These are phyloP conservation scores for Pollicipes pollicipes DNA, from an alignment of 1,140 invertebrate genomes.

Conservation along the genomic window DNA sequence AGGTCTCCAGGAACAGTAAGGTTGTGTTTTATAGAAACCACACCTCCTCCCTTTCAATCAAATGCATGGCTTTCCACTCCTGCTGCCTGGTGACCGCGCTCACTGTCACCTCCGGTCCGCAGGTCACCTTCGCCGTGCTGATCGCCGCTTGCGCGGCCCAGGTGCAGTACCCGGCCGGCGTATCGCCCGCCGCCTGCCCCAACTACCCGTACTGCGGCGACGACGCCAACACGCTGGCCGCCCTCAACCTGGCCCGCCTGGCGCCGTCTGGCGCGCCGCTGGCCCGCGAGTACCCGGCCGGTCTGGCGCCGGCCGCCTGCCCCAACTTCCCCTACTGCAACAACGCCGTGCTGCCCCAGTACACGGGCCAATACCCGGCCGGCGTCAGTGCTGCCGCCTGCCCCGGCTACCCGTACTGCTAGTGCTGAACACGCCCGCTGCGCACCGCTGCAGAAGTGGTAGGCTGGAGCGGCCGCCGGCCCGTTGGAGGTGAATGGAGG, in stretches of 20 bases:
- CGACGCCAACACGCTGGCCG: no score
- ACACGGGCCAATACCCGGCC: neutral
- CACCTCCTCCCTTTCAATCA: no score
- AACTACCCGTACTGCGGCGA: conserved; percentile 8
- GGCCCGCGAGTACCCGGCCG: neutral
- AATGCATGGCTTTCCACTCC: no score
- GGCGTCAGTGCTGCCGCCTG: neutral
- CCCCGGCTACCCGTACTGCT: neutral
- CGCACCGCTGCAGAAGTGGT: no score
- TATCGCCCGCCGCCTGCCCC: conserved; percentile 13
- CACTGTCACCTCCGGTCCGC: no score
- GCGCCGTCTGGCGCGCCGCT: no score
- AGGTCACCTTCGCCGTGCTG: no score
- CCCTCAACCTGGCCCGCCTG: no score
- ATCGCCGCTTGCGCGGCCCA: neutral
- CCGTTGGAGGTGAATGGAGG: neutral
- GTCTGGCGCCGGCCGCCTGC: neutral
- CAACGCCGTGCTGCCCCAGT: neutral
- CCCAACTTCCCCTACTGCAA: neutral
- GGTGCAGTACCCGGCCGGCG: conserved; percentile 15
- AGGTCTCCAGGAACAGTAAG: no score
- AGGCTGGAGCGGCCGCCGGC: no score
- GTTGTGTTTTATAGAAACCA: no score
- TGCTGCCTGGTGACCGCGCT: no score
- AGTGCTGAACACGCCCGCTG: neutral